Percentiles rank a stretch among this genome's conserved stretches.
Evolutionary conservation across 2,797 vertebrate species (phyloP).

Genomic region (Denticeps clupeoides): DNA sequence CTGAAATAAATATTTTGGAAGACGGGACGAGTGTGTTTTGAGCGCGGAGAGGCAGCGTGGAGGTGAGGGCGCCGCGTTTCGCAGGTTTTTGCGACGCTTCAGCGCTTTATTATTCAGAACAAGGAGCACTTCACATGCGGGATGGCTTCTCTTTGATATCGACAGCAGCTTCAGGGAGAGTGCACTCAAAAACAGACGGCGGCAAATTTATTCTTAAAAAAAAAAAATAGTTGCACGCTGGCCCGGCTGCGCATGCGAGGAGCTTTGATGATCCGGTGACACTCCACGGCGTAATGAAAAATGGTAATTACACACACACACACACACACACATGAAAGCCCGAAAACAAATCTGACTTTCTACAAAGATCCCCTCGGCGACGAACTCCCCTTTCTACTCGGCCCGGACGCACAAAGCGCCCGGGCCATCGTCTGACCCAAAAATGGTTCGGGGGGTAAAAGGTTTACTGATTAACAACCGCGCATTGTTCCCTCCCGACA

Average conservation of each 20-base stretch:
- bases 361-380: slow-evolving; percentile 54
- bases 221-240: slow-evolving; percentile 42
- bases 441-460: slow-evolving; percentile 35
- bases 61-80: slow-evolving; percentile 59
- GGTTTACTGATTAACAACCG: slow-evolving; percentile 46
- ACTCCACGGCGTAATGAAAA: slow-evolving; percentile 64
- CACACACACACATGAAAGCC: slow-evolving; percentile 23
- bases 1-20: slow-evolving; percentile 4
- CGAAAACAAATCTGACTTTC: slow-evolving; percentile 68
- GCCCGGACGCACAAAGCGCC: slow-evolving; percentile 47
- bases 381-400: slow-evolving; percentile 56
- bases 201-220: slow-evolving; percentile 58
- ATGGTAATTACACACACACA: slow-evolving; percentile 65
- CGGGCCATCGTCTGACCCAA: slow-evolving; percentile 50
- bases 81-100: slow-evolving; percentile 69
- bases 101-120: slow-evolving; percentile 67
- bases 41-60: slow-evolving; percentile 7
- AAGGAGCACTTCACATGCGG: slow-evolving; percentile 68
- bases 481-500: slow-evolving; percentile 20
- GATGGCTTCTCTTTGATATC: slow-evolving; percentile 71
- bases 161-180: slow-evolving; percentile 70
- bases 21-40: background rate
- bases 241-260: slow-evolving; percentile 49
- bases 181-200: slow-evolving; percentile 69
- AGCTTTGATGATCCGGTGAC: slow-evolving; percentile 68